Conservation (phyloP, 2,888 invertebrate species). For the Hartigia nigra region DNA sequence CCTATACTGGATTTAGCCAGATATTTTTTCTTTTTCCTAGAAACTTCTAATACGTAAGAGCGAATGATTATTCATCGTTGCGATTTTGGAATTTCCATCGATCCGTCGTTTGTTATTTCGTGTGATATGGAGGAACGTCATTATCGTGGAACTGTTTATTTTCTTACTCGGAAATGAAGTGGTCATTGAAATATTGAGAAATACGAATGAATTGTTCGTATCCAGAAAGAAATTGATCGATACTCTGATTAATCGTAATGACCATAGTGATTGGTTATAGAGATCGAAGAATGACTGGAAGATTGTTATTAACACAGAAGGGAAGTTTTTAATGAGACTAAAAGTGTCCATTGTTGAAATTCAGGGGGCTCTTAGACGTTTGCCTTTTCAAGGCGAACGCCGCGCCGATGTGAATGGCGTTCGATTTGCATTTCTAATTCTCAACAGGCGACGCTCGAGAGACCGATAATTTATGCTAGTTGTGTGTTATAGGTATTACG, state of each 20-base stretch:
- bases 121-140: neutral
- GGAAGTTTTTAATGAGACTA: neutral
- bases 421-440: neutral
- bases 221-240: neutral
- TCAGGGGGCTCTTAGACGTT: neutral
- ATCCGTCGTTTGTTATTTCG: neutral
- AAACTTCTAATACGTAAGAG: neutral
- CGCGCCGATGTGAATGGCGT: neutral
- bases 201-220: neutral
- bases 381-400: neutral
- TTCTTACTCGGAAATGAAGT: neutral
- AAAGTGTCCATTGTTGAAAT: neutral
- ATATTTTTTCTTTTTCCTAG: neutral
- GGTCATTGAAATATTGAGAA: neutral
- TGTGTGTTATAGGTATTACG: conserved; percentile 6
- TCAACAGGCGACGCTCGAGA: neutral
- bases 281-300: neutral
- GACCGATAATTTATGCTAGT: neutral
- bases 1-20: neutral
- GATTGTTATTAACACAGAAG: neutral
- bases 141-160: neutral
- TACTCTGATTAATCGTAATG: neutral
- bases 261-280: neutral
- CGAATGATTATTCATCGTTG: neutral
- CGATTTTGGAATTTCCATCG: neutral